phyloP scores from a whole-genome alignment of 1,140 invertebrate genomes.

The Hydropsyche tenuis region DNA sequence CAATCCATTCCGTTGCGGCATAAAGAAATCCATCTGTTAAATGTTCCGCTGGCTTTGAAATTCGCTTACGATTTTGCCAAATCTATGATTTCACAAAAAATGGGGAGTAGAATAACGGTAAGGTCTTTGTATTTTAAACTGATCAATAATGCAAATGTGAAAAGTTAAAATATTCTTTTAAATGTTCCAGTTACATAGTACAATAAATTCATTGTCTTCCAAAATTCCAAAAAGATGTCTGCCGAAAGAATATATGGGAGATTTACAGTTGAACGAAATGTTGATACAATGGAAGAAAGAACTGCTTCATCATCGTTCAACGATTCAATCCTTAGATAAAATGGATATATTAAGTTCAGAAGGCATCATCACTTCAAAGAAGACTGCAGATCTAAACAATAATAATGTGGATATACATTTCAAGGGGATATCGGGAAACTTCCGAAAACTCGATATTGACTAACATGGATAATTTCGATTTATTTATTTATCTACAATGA shows the following conservation, averaged over 20 bases:
- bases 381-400: not conserved
- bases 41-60: conserved; percentile 71
- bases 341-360: not conserved
- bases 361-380: not conserved
- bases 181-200: not conserved
- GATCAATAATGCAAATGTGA: too few relatives aligned
- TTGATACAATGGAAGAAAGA: not conserved
- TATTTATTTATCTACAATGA: too few relatives aligned
- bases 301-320: not conserved
- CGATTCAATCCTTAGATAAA: not conserved
- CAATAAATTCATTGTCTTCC: not conserved
- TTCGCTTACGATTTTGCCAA: conserved; percentile 76
- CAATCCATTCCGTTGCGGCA: conserved; percentile 80
- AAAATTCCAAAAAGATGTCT: not conserved
- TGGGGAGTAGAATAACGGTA: conserved; percentile 69
- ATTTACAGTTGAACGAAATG: not conserved
- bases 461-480: too few relatives aligned
- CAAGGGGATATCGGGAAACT: not conserved
- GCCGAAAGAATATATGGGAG: not conserved
- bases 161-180: not conserved
- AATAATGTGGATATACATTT: not conserved
- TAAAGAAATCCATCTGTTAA: conserved; percentile 75
- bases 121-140: too few relatives aligned
- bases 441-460: not conserved
- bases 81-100: conserved; percentile 72